Base-by-base conservation (phyloP, 2,113 vertebrate genomes). In the Lepus americanus region DNA sequence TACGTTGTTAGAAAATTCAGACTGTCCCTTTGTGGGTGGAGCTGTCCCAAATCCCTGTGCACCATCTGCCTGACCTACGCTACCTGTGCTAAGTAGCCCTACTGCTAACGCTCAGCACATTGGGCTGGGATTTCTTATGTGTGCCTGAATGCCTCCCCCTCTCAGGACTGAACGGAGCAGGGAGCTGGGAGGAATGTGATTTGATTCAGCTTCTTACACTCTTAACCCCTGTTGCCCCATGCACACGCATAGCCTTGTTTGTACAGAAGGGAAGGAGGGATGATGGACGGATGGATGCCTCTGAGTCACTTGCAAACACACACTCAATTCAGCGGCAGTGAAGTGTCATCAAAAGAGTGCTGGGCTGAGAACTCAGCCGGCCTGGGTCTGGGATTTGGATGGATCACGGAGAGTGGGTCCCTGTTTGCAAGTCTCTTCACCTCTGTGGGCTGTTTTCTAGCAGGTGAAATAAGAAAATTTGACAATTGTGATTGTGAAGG, bases 1-100 rank as follows among this genome's bases (percentile, higher is more conserved):
- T 14, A 80, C 16, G 80, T 70, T 70, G 36, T 77, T 39, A 63
- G 53, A 78, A 96, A 67, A 92, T 61, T 82, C 22, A 85, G 44
- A n/a, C 20, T 51, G 22, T 12, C 31, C 10, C 31, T 13, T 85
- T 51, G 36, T 87, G 23, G 44, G 20, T 53, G 27, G 84, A 39
- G 12, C 8, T 27, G 88, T 82, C 64, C 23, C 59, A 72, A 66
- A 64, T 49, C n/a, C 4, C 20, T 64, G 19, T 3, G 17, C 23
- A 14, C 4, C 12, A 31, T 55, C 44, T n/a, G 27, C 44, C 44
- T 39, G 59, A 44, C 6, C 77, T 66, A 4, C 4, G 17, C 39
- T 22, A 13, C 16, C 55, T 39, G 25, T 3, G 16, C 51, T 29
- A 11, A 72, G 9, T 0, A 67, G 66, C 53, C 5, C 31, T 31